These are phyloP conservation scores for Melanophora roralis DNA, from an alignment of 2,888 invertebrate genomes.

Conservation along the genomic window DNA sequence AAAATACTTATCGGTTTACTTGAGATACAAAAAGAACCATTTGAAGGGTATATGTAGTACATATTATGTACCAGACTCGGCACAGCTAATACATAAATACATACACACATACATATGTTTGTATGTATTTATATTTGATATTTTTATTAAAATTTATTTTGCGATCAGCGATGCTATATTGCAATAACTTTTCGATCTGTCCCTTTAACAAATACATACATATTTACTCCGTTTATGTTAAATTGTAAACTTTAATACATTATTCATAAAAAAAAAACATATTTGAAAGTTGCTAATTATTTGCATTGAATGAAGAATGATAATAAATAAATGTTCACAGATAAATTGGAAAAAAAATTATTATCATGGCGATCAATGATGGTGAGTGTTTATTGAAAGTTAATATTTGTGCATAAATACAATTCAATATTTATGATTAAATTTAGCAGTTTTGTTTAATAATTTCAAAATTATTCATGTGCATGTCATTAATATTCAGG, in stretches of 20 bases:
- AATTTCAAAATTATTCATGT: conserved; percentile 11
- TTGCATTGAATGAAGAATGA: conserved; percentile 18
- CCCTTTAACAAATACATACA: too few relatives aligned
- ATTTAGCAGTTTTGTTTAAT: conserved; percentile 25
- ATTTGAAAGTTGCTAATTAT: conserved; percentile 1
- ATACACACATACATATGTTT: too few relatives aligned
- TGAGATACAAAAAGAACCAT: too few relatives aligned
- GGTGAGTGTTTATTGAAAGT: background rate
- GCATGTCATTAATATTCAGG: conserved; percentile 23
- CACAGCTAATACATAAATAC: too few relatives aligned
- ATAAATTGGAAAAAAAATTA: background rate
- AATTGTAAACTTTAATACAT: background rate
- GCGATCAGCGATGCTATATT: too few relatives aligned
- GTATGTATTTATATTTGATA: too few relatives aligned
- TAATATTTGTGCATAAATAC: conserved; percentile 29
- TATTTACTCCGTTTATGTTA: too few relatives aligned
- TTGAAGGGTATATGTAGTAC: too few relatives aligned
- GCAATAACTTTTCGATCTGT: too few relatives aligned
- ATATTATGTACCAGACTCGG: too few relatives aligned
- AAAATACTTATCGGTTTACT: too few relatives aligned
- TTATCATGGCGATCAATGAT: background rate
- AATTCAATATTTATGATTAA: conserved; percentile 39
- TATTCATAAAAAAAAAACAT: background rate
- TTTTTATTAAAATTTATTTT: too few relatives aligned
- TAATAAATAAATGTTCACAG: background rate